These are phyloP conservation scores for Polypterus senegalus DNA, from an alignment of 2,113 vertebrate species.

Conservation along the genomic window DNA sequence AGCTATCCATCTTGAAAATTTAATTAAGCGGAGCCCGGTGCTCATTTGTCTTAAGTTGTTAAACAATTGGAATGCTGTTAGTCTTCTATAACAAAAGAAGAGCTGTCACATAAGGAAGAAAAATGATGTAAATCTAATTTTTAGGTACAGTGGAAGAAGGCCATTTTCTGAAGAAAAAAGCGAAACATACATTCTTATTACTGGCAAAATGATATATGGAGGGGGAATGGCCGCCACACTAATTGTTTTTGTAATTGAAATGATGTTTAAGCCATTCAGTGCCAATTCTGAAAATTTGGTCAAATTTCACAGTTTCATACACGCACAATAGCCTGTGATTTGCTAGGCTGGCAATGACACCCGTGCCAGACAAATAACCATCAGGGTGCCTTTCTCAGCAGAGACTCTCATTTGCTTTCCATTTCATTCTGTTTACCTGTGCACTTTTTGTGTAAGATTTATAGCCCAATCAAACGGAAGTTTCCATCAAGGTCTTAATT, in stretches of 20 bases:
- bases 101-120: neutral
- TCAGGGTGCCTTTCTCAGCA: too few species aligned
- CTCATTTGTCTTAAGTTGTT: slow-evolving; percentile 15
- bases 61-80: slow-evolving; percentile 10
- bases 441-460: too few species aligned
- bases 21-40: slow-evolving; percentile 11
- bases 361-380: too few species aligned
- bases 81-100: slow-evolving; percentile 4
- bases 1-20: slow-evolving; percentile 5
- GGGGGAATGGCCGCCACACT: neutral
- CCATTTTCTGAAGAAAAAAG: neutral
- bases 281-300: too few species aligned
- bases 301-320: too few species aligned
- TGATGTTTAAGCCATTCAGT: too few species aligned
- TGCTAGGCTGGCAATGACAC: too few species aligned
- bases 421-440: too few species aligned
- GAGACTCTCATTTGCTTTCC: too few species aligned
- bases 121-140: slow-evolving; percentile 8
- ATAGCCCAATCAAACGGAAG: too few species aligned
- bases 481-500: too few species aligned
- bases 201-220: neutral
- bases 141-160: neutral
- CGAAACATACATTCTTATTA: slow-evolving; percentile 3
- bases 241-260: neutral
- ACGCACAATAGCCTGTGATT: too few species aligned